Base-by-base conservation (phyloP, 1,140 invertebrate species). In the Gonatopus flavifemur region DNA sequence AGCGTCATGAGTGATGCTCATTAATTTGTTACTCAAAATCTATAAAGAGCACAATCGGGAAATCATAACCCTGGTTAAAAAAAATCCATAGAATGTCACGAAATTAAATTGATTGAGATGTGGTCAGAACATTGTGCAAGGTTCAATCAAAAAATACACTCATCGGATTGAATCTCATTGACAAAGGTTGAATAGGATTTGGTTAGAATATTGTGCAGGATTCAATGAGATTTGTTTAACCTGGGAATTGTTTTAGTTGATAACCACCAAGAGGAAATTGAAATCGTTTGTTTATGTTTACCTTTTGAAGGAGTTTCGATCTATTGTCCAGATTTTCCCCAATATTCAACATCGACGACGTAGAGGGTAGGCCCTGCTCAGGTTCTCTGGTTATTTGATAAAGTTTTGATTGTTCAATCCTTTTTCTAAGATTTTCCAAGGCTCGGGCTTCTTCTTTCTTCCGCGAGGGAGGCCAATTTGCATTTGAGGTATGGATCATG, bases 1-100 rank as follows among this genome's bases (percentile, higher is more conserved):
- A 66, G 82, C 81, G 61, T 87, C 85, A 55, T 86, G 78, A 15
- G 86, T 80, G 80, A 87, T 85, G 56, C 82, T 86, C 57, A 87
- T 82, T 49, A 86, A 85, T 55, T 67, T 72, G 57, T 79, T 78
- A 49, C 70, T 72, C 12, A 80, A 52, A 37, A 74, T 75, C 71
- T 74, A 52, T 3, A 62, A 42, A 52, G 49, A 58, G 25, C 32
- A 52, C 50, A n/a, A n/a, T n/a, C n/a, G n/a, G n/a, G n/a, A n/a
- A n/a, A n/a, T n/a, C n/a, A n/a, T n/a, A n/a, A n/a, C n/a, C n/a
- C n/a, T n/a, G n/a, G n/a, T n/a, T n/a, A n/a, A n/a, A n/a, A n/a
- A n/a, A n/a, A n/a, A n/a, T n/a, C n/a, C n/a, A n/a, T n/a, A n/a
- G n/a, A n/a, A n/a, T n/a, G n/a, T n/a, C n/a, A n/a, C n/a, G n/a